Base-by-base conservation (phyloP, 2,113 vertebrate genomes). In the Larimichthys crocea region DNA sequence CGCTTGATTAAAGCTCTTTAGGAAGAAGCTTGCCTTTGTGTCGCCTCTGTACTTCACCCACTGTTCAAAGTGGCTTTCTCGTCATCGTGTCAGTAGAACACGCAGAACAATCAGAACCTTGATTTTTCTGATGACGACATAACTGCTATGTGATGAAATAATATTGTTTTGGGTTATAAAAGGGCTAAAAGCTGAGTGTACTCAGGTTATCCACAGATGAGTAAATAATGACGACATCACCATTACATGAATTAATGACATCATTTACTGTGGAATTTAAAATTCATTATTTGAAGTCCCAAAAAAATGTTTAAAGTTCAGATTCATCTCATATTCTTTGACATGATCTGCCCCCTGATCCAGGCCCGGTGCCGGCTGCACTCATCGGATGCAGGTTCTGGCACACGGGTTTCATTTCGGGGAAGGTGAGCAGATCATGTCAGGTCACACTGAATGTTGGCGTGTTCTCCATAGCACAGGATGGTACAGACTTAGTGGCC, bases 1-100 rank as follows among this genome's bases (percentile, higher is more conserved):
- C n/a, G 60, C 68, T 29, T 48, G 46, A 79, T 80, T 79, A 79
- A 79, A 87, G 53, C 79, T 80, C 80, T 78, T 84, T 42, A 72
- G 55, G 48, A 48, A 31, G 62, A 79, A 15, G 62, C 81, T 73
- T 76, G 31, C 3, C 29, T 40, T 76, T 3, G 3, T 71, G 67
- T 55, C 7, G 9, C 10, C 0, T 67, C 71, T 68, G 50, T 62
- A 31, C 55, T 53, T 52, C 56, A 24, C n/a, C 10, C 9, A 5
- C 7, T 57, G 8, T 69, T 42, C 48, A 64, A 57, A 52, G 15
- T 31, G 5, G 4, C 12, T 10, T n/a, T 44, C n/a, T 42, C n/a
- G 10, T 24, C 19, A 10, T 48, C 4, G 63, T 10, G 14, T 15
- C n/a, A 53, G 60, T 2, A 2, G 10, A n/a, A 29, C 10, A 26